phyloP scores from a whole-genome alignment of 2,888 invertebrate species.

The Ochropleura plecta region DNA sequence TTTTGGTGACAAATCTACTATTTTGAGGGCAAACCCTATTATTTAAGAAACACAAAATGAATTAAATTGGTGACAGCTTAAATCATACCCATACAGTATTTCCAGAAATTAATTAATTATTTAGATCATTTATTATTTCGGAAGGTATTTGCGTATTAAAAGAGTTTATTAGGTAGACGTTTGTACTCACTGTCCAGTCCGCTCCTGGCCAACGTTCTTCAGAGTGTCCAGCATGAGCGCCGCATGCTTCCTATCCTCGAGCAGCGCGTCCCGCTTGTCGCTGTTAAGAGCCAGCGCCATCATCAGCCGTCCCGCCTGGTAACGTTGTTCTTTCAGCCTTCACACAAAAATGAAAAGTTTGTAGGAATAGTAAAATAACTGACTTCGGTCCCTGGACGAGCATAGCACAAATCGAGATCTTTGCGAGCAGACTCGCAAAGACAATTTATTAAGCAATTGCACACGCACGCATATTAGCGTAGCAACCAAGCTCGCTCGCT shows the following conservation, averaged over 20 bases:
- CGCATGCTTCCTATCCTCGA: slow-evolving; percentile 89
- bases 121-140: too few relatives aligned
- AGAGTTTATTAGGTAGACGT: not conserved
- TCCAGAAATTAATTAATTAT: too few relatives aligned
- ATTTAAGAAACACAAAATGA: too few relatives aligned
- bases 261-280: slow-evolving; percentile 85
- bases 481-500: not conserved
- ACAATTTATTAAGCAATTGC: not conserved
- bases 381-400: not conserved
- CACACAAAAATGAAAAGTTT: not conserved
- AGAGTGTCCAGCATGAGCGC: slow-evolving; percentile 86
- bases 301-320: slow-evolving; percentile 86
- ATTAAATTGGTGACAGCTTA: too few relatives aligned
- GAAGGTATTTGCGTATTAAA: too few relatives aligned
- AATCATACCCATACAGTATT: too few relatives aligned
- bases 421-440: not conserved
- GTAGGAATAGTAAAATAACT: not conserved
- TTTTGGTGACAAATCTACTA: too few relatives aligned
- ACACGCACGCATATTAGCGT: not conserved
- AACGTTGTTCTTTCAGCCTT: slow-evolving; percentile 84
- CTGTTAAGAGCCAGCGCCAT: slow-evolving; percentile 84
- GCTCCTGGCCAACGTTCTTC: slow-evolving; percentile 87
- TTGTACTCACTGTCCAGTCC: slow-evolving; percentile 79
- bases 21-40: too few relatives aligned
- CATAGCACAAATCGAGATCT: not conserved